phyloP scores from a whole-genome alignment of 2,113 vertebrate species.

The Falco punctatus region DNA sequence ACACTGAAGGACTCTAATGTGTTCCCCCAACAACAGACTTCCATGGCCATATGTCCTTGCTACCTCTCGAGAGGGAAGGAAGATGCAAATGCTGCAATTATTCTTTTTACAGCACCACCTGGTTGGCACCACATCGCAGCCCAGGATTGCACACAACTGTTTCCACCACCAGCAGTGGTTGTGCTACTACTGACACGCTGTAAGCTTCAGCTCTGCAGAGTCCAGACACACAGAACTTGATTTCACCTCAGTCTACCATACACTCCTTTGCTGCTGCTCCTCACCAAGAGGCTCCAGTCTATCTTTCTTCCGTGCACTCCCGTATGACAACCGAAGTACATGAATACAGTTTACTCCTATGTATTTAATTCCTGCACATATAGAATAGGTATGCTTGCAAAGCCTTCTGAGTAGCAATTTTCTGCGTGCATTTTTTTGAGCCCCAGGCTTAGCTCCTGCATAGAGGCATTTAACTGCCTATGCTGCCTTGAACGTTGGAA shows the following conservation, averaged over 20 bases:
- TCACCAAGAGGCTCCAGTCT: background rate
- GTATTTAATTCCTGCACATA: background rate
- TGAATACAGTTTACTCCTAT: background rate
- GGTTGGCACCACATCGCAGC: background rate
- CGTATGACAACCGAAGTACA: background rate
- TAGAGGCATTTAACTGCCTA: background rate
- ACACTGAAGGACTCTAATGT: background rate
- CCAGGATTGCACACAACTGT: background rate
- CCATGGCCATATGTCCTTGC: rapidly evolving
- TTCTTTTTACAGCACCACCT: background rate
- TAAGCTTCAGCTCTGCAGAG: background rate
- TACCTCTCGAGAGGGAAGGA: background rate
- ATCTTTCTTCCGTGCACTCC: background rate
- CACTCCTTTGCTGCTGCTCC: background rate
- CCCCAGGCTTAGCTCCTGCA: background rate
- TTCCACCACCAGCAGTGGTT: too few relatives aligned
- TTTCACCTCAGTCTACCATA: background rate
- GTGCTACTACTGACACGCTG: rapidly evolving
- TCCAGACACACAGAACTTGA: background rate
- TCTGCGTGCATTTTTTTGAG: background rate
- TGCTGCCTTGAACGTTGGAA: background rate
- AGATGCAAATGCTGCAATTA: background rate
- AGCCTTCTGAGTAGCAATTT: background rate
- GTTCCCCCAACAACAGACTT: background rate
- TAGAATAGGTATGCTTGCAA: background rate